Percentiles rank a stretch among this genome's conserved stretches.
These are phyloP conservation scores for Mesocricetus auratus DNA, from an alignment of 2,113 vertebrate genomes.

Conservation along the genomic window DNA sequence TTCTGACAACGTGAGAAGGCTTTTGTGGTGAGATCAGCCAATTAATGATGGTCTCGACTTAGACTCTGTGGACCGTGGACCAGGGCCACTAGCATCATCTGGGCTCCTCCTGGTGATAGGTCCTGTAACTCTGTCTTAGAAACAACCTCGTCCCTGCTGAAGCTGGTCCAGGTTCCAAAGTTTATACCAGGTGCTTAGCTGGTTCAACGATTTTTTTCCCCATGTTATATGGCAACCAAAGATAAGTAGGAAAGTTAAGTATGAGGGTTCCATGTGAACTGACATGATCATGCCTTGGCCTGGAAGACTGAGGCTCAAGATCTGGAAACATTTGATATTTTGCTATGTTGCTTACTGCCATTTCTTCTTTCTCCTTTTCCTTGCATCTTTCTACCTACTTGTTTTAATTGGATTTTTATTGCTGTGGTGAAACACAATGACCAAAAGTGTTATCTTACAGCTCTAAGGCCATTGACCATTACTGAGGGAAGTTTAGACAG, in stretches of 20 bases:
- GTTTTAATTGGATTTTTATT: not conserved
- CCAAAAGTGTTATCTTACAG: not conserved
- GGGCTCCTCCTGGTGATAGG: not conserved
- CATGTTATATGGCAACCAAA: not conserved
- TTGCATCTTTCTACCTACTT: not conserved
- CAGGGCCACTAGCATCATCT: not conserved
- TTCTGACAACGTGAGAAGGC: not conserved
- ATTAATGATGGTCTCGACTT: not conserved
- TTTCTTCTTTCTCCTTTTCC: not conserved
- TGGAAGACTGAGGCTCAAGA: not conserved
- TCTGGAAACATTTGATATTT: not conserved
- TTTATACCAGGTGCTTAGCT: not conserved
- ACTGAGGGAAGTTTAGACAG: not conserved
- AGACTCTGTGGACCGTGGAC: fast-evolving
- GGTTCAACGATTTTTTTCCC: not conserved
- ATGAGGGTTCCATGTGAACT: not conserved
- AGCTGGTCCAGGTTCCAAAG: not conserved
- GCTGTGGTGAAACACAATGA: not conserved
- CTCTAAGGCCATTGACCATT: not conserved
- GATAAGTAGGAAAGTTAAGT: not conserved
- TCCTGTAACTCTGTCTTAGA: not conserved
- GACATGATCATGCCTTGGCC: not conserved
- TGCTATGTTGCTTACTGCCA: not conserved
- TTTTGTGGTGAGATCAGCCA: not conserved
- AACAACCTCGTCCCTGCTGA: not conserved